Evolutionary conservation across 2,888 invertebrate species (phyloP).

Genomic region (Caenorhabditis sp.): DNA sequence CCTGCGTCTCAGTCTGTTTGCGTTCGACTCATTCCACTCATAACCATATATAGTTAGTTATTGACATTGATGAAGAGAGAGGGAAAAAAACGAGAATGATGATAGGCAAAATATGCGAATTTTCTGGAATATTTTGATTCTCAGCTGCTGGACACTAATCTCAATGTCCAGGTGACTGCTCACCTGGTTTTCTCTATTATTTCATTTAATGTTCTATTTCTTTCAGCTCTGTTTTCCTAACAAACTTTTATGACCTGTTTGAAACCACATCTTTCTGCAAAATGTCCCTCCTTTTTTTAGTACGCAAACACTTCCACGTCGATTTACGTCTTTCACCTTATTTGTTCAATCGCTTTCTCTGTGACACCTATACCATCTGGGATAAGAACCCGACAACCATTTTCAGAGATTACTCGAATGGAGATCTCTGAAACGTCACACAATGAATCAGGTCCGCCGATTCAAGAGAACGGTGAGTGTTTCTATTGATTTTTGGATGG

Average conservation of each 20-base stretch:
- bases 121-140: not conserved
- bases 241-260: not conserved
- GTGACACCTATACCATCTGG: not conserved
- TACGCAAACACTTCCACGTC: constrained; percentile 52
- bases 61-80: constrained; percentile 28
- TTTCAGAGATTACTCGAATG: constrained; percentile 40
- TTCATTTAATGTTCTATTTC: not conserved
- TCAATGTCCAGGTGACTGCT: not conserved
- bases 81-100: constrained; percentile 26
- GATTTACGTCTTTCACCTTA: constrained; percentile 18
- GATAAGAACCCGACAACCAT: not conserved
- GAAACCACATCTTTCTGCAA: not conserved
- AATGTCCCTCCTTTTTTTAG: not conserved
- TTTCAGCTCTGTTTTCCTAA: not conserved
- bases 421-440: constrained; percentile 46
- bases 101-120: constrained; percentile 15
- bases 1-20: constrained; percentile 38
- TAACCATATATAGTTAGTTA: constrained; percentile 58
- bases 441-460: constrained; percentile 35
- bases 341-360: constrained; percentile 13
- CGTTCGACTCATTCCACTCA: constrained; percentile 46
- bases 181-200: too few species aligned
- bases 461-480: constrained; percentile 23
- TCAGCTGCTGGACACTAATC: not conserved
- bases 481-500: constrained; percentile 7